Evolutionary conservation across 2,797 vertebrate genomes (phyloP).

Genomic region (Trachurus trachurus): DNA sequence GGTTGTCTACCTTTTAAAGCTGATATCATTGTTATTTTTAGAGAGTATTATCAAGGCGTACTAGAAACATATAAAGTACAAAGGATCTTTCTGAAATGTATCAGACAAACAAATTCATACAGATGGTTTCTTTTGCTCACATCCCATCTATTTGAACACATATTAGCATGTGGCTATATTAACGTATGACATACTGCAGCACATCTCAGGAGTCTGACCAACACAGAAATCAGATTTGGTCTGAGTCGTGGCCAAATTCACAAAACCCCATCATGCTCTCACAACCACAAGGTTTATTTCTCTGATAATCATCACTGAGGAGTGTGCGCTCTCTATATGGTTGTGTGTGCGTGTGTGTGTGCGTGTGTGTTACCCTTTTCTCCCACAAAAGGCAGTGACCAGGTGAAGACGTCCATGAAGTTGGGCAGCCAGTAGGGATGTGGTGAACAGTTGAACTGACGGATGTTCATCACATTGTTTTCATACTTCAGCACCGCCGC

Average conservation of each 20-base stretch:
- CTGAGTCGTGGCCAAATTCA: too few species aligned
- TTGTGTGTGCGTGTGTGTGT: not conserved
- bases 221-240: too few species aligned
- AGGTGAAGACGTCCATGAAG: conserved; percentile 99
- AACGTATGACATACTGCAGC: too few species aligned
- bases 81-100: conserved; percentile 2
- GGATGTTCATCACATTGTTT: conserved; percentile 99
- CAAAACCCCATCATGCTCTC: too few species aligned
- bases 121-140: not conserved
- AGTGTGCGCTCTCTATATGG: not conserved
- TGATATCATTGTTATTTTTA: conserved; percentile 46
- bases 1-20: conserved; percentile 44
- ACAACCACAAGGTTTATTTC: too few species aligned
- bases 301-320: too few species aligned
- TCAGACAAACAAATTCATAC: not conserved
- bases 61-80: conserved; percentile 12
- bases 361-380: conserved; percentile 90
- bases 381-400: conserved; percentile 97
- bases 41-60: conserved; percentile 31
- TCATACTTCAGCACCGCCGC: conserved; percentile 98
- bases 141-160: not conserved
- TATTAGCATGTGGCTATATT: too few species aligned
- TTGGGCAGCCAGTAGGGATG: conserved; percentile 99
- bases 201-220: too few species aligned
- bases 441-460: conserved; percentile 98